Base-by-base conservation (phyloP, 2,888 invertebrate genomes). In the Drosophila mimica region DNA sequence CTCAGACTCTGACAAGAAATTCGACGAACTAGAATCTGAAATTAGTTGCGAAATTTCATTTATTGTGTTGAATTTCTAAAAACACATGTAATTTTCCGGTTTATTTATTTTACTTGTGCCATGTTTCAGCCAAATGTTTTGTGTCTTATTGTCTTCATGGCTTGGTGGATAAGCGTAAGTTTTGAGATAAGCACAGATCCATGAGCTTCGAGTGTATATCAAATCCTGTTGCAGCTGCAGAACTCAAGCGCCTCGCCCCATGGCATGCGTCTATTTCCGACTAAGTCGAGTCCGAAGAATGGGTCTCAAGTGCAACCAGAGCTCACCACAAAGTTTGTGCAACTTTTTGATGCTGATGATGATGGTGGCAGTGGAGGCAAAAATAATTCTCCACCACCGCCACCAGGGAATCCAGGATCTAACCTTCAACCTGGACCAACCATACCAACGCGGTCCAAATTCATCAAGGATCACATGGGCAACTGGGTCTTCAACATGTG, bases 71-170 rank as follows among this genome's bases (percentile, higher is more conserved):
- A 20, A 30, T 40, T 66, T 33, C 17, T 33, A 20, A 28, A 2
- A 56, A 17, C 4, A 25, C 9, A 20, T 31, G 53, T 28, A 70
- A 70, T 70, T 70, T 70, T 70, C 7, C 30, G 43, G 70, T 59
- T 9, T 46, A n/a, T 31, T 53, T 11, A 51, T 51, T n/a, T 43
- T 13, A 9, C 11, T 28, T 25, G 17, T 17, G 40, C 60, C 57
- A 76, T 76, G 78, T 28, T 59, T 17, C 30, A 33, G 17, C 15
- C 49, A 72, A 63, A 72, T 59, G 59, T 66, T 8, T 0, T 66
- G 31, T 61, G 25, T 46, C 11, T 77, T 9, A 9, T 67, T 34
- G 60, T 15, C 25, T 8, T 20, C 13, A 25, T 70, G 13, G 40
- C 7, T 2, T 48, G 40, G 31, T 36, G 66, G 0, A 34, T 70